These are phyloP conservation scores for Mormyrops attenuatus DNA, from an alignment of 2,797 vertebrate genomes.

Conservation along the genomic window DNA sequence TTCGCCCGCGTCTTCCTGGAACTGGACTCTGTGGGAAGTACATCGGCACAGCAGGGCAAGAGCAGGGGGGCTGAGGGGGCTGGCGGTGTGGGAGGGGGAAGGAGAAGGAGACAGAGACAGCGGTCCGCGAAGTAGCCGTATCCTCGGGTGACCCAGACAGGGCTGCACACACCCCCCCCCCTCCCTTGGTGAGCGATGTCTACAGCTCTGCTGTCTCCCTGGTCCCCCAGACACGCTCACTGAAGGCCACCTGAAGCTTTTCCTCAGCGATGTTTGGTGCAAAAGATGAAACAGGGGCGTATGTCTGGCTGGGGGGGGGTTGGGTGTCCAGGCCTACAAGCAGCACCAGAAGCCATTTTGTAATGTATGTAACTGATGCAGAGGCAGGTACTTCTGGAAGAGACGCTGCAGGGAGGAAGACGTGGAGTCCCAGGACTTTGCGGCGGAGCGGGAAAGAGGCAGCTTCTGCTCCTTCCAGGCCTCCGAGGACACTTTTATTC, in stretches of 20 bases:
- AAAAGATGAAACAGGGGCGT: not conserved
- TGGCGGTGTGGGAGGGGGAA: not conserved
- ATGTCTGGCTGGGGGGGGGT: not conserved
- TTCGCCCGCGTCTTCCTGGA: not conserved
- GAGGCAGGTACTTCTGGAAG: not conserved
- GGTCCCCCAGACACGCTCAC: not conserved
- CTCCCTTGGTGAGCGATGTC: not conserved
- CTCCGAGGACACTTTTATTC: not conserved
- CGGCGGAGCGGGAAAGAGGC: not conserved
- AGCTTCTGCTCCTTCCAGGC: not conserved
- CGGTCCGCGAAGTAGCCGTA: not conserved
- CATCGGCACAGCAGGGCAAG: not conserved
- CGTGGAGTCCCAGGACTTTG: not conserved
- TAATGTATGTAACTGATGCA: not conserved
- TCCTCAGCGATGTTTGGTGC: not conserved
- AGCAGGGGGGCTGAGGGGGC: not conserved
- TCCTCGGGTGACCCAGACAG: not conserved
- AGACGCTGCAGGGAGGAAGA: not conserved
- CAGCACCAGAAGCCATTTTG: not conserved
- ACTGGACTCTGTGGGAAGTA: not conserved
- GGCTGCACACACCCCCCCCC: not conserved
- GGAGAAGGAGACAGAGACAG: not conserved
- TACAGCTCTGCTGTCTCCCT: not conserved
- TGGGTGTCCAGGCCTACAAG: not conserved
- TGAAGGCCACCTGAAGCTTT: not conserved